Evolutionary conservation across 2,113 vertebrate genomes (phyloP).

Genomic region (Gobius niger): DNA sequence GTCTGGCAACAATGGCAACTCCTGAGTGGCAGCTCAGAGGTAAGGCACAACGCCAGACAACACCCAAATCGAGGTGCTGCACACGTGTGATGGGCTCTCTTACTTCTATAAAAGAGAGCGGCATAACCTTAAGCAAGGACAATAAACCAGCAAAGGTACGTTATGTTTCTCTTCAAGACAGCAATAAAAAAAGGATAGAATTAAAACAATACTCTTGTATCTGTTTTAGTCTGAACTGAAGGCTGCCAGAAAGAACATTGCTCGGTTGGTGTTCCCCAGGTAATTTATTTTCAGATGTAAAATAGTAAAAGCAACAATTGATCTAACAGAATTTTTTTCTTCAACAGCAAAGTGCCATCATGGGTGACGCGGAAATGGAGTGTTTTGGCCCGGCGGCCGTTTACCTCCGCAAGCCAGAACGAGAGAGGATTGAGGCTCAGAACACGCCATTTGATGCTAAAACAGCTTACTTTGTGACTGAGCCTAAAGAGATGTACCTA

Average conservation of each 20-base stretch:
- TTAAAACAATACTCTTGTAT: background rate
- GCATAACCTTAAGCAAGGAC: slow-evolving; percentile 36
- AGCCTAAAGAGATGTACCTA: slow-evolving; percentile 81
- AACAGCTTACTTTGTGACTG: slow-evolving; percentile 78
- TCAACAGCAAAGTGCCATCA: slow-evolving; percentile 68
- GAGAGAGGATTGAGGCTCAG: slow-evolving; percentile 82
- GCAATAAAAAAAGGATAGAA: background rate
- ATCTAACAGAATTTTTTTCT: slow-evolving; percentile 3
- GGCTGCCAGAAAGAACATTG: slow-evolving; percentile 24
- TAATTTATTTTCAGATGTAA: slow-evolving; percentile 20
- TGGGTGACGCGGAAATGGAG: slow-evolving; percentile 86
- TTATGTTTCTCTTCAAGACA: slow-evolving; percentile 42
- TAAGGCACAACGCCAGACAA: slow-evolving; percentile 37
- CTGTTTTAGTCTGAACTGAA: slow-evolving; percentile 43
- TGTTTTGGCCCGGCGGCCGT: slow-evolving; percentile 82
- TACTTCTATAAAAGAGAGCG: slow-evolving; percentile 62
- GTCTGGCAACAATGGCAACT: slow-evolving; percentile 27
- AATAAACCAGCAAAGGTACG: slow-evolving; percentile 69
- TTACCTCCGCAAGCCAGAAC: slow-evolving; percentile 86
- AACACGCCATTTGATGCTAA: slow-evolving; percentile 88
- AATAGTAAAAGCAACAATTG: background rate
- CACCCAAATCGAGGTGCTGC: slow-evolving; percentile 73
- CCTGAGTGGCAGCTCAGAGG: slow-evolving; percentile 38
- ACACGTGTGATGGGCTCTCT: slow-evolving; percentile 44
- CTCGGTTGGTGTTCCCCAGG: slow-evolving; percentile 42